These are phyloP conservation scores for Chloroceryle amazona DNA, from an alignment of 2,797 vertebrate genomes.

Conservation along the genomic window DNA sequence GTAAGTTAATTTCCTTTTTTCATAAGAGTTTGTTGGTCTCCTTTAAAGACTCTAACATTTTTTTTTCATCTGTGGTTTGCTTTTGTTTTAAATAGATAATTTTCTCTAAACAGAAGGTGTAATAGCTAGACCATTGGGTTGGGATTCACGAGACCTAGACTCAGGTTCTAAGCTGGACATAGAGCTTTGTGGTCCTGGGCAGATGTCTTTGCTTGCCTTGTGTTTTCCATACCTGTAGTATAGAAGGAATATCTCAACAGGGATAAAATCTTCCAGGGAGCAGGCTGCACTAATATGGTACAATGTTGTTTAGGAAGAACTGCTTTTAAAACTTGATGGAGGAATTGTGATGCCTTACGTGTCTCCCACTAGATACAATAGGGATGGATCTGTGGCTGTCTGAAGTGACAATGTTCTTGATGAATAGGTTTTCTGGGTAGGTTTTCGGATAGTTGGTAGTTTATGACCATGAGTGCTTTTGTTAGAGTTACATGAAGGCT, in stretches of 20 bases:
- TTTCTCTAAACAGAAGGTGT: background rate
- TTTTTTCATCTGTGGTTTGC: background rate
- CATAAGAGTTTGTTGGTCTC: background rate
- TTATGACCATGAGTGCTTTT: background rate
- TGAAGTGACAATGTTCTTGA: background rate
- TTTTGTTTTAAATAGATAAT: background rate
- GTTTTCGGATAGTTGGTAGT: background rate
- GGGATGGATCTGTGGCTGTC: background rate
- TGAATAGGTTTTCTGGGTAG: background rate
- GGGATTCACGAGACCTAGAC: fast-evolving
- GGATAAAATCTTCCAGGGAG: background rate
- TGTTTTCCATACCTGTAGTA: background rate
- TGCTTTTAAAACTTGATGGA: background rate
- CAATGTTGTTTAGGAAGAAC: background rate
- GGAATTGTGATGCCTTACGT: background rate
- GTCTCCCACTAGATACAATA: background rate
- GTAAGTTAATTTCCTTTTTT: background rate
- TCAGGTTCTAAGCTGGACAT: background rate
- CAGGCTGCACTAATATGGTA: background rate
- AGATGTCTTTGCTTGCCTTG: background rate
- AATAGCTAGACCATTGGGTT: background rate
- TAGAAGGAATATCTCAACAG: background rate
- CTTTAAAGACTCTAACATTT: background rate
- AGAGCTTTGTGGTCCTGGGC: background rate
- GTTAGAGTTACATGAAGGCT: background rate